Base-by-base conservation (phyloP, 2,888 invertebrate species). In the Hololepta plana region DNA sequence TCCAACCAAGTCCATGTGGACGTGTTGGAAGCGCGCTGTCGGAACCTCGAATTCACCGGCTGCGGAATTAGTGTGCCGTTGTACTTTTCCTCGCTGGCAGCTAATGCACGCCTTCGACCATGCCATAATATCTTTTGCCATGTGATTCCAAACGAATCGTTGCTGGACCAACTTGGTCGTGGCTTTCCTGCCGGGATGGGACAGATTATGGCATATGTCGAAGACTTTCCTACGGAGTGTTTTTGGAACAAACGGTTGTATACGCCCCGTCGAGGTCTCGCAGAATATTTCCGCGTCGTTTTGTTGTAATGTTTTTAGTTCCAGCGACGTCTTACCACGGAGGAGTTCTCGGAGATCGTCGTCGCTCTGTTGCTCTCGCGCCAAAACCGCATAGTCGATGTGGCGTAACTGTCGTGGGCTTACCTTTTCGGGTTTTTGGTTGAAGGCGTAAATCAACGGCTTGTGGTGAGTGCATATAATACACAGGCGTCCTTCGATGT, bases 391-490 rank as follows among this genome's bases (percentile, higher is more conserved):
- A 4, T 8, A 9, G 27, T 44, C 39, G 2, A 53, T 31, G 7
- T 53, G 40, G 3, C 47, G 27, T 8, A 39, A 35, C 30, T 53
- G 47, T 3, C 49, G 28, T 0, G 48, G 51, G 2, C 46, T 25
- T 2, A 40, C 39, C 26, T 43, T 43, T 4, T 43, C 42, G 6
- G 37, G 19, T 8, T 39, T 38, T 26, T 40, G 32, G 4, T 27
- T 12, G 24, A 53, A 44, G 2, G 47, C 47, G 22, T 31, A 46
- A 0, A 32, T 39, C 4, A 49, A 31, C 3, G 45, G 47, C 23
- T 44, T 47, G 28, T 45, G 49, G 35, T 48, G 47, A 1, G 48
- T 50, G 10, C 34, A 38, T 10, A 26, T 12, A 9, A 24, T 24
- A 8, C 31, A 32, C 12, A 33, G 19, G 35, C 37, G 31, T 27